Conservation (phyloP, 2,797 vertebrate genomes). For the Neopelma chrysocephalum region DNA sequence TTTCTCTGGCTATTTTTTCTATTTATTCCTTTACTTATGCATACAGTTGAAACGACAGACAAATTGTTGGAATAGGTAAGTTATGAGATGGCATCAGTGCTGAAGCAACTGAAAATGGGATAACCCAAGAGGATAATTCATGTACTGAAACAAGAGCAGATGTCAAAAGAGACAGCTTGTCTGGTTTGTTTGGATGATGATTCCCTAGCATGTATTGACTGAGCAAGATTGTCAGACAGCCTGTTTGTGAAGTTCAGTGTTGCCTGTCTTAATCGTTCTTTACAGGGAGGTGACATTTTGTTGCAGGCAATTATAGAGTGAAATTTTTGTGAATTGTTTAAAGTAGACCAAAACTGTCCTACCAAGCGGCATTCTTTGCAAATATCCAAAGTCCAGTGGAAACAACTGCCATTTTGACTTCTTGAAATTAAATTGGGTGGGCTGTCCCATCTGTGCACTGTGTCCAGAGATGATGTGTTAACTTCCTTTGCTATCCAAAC, state of each 20-base stretch:
- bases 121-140: constrained; percentile 65
- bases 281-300: constrained; percentile 48
- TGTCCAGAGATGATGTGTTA: neutral
- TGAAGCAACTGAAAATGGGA: constrained; percentile 60
- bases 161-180: constrained; percentile 74
- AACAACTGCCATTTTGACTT: neutral
- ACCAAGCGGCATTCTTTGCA: neutral
- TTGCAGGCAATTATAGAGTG: constrained; percentile 24
- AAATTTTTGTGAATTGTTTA: neutral
- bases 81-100: neutral
- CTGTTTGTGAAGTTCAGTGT: constrained; percentile 63
- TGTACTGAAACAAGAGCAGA: constrained; percentile 67
- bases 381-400: neutral
- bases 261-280: constrained; percentile 60
- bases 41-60: neutral
- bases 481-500: neutral
- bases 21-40: neutral
- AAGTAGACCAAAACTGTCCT: constrained; percentile 1
- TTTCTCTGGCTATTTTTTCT: neutral
- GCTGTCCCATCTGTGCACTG: neutral
- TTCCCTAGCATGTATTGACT: constrained; percentile 59
- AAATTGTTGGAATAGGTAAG: constrained; percentile 42
- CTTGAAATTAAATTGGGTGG: neutral
- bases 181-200: constrained; percentile 71
- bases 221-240: constrained; percentile 70